Percentiles rank a stretch among this genome's conserved stretches.
phyloP scores from a whole-genome alignment of 2,113 vertebrate genomes.

The Arvicanthis niloticus region DNA sequence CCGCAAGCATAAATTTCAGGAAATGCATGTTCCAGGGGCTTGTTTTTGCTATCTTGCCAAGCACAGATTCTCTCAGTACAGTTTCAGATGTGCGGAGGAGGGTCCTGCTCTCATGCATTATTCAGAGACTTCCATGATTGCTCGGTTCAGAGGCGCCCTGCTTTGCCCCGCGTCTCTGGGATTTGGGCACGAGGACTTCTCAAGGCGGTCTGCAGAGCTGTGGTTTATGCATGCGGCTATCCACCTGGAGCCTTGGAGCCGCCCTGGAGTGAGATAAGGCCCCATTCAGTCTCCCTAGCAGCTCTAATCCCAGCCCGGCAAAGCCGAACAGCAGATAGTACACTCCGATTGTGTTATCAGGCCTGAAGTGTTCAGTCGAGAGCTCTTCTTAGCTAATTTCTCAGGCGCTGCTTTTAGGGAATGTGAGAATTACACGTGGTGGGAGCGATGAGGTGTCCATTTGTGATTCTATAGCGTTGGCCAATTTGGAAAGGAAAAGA shows the following conservation, averaged over 20 bases:
- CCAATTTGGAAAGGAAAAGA: slow-evolving; percentile 75
- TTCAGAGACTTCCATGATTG: slow-evolving; percentile 76
- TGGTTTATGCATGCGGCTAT: slow-evolving; percentile 77
- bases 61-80: slow-evolving; percentile 58
- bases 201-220: slow-evolving; percentile 62
- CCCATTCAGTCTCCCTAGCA: slow-evolving; percentile 55
- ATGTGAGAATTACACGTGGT: slow-evolving; percentile 36
- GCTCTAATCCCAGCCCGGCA: slow-evolving; percentile 73
- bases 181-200: slow-evolving; percentile 68
- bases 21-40: slow-evolving; percentile 33
- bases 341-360: slow-evolving; percentile 72
- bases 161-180: slow-evolving; percentile 63
- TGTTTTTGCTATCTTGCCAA: slow-evolving; percentile 52
- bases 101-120: slow-evolving; percentile 80
- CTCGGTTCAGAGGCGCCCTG: slow-evolving; percentile 73
- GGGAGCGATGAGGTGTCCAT: background rate
- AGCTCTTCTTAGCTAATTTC: slow-evolving; percentile 68
- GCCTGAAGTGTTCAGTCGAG: background rate
- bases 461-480: background rate
- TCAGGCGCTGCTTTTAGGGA: slow-evolving; percentile 49
- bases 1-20: slow-evolving; percentile 55
- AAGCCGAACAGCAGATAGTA: slow-evolving; percentile 63
- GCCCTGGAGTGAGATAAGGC: slow-evolving; percentile 71
- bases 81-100: slow-evolving; percentile 52
- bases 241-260: slow-evolving; percentile 70